Evolutionary conservation across 2,113 vertebrate genomes (phyloP).

Genomic region (Numenius arquata): DNA sequence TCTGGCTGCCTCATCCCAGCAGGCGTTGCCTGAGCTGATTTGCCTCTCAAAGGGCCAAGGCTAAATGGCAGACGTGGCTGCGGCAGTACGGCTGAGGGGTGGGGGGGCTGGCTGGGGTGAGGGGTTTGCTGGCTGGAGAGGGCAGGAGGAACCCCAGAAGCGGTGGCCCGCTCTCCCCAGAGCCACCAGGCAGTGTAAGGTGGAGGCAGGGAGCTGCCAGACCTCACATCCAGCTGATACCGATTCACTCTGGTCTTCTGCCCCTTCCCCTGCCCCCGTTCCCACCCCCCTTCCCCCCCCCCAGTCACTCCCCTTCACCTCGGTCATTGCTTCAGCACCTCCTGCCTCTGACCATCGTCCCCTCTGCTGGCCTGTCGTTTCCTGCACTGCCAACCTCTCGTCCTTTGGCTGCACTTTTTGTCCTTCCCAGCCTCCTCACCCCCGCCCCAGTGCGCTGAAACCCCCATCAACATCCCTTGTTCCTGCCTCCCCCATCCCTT

Average conservation of each 20-base stretch:
- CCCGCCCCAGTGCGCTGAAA: too few species aligned
- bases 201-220: not conserved
- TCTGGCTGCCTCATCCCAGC: fast-evolving
- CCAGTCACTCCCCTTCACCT: too few species aligned
- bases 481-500: fast-evolving
- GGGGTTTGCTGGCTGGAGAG: not conserved
- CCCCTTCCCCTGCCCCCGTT: fast-evolving
- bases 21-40: fast-evolving
- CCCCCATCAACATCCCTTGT: fast-evolving
- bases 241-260: too few species aligned
- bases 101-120: too few species aligned
- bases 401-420: not conserved
- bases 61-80: too few species aligned
- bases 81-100: too few species aligned
- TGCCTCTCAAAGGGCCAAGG: too few species aligned
- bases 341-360: not conserved
- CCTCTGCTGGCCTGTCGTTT: fast-evolving
- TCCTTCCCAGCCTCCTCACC: not conserved
- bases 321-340: fast-evolving
- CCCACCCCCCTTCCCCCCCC: not conserved
- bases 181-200: fast-evolving
- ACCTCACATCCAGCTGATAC: not conserved
- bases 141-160: too few species aligned
- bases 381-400: fast-evolving
- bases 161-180: not conserved